phyloP scores from a whole-genome alignment of 2,797 vertebrate species.

The Galaxias olidus region DNA sequence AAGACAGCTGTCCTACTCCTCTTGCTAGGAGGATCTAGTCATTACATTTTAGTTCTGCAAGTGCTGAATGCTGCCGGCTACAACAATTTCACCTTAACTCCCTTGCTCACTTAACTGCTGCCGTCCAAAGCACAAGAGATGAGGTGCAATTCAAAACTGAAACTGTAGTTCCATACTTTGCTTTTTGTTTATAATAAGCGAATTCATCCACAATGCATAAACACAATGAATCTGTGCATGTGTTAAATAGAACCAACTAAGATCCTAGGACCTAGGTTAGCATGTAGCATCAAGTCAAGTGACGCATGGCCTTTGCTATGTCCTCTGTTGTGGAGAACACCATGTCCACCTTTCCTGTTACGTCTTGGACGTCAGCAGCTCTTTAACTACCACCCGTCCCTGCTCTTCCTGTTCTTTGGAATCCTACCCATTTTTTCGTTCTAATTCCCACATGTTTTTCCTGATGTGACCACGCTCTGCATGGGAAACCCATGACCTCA shows the following conservation, averaged over 20 bases:
- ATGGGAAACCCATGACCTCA: conserved; percentile 22
- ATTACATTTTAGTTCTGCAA: too few relatives aligned
- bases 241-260: too few relatives aligned
- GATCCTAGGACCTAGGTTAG: background rate
- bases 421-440: background rate
- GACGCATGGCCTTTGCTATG: background rate
- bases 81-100: too few relatives aligned
- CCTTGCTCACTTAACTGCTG: too few relatives aligned
- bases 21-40: background rate
- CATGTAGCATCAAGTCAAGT: background rate
- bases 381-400: conserved; percentile 7
- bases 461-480: background rate
- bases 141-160: too few relatives aligned
- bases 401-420: background rate
- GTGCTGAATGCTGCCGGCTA: too few relatives aligned
- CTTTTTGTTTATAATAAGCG: too few relatives aligned
- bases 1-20: conserved; percentile 1
- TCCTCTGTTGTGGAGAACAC: background rate
- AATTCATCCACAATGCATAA: too few relatives aligned
- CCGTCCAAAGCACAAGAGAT: too few relatives aligned
- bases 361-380: conserved; percentile 8
- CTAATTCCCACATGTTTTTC: background rate
- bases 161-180: too few relatives aligned
- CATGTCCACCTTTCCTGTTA: background rate
- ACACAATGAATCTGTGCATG: too few relatives aligned